phyloP scores from a whole-genome alignment of 2,888 invertebrate species.

The Diachrysia chrysitis region DNA sequence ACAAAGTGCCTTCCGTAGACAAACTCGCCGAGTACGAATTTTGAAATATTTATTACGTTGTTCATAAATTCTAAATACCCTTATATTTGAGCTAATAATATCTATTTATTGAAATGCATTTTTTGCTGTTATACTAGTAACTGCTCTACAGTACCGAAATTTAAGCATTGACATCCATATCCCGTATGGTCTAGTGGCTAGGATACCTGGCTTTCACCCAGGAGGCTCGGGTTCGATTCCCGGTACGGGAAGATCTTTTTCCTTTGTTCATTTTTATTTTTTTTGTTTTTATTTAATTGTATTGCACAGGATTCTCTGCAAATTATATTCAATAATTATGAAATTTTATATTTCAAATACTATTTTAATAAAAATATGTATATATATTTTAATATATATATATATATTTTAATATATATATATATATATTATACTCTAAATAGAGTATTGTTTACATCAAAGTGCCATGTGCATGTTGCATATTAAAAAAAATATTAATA shows the following conservation, averaged over 20 bases:
- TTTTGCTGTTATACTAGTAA: background rate
- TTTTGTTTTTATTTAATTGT: background rate
- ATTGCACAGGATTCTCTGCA: background rate
- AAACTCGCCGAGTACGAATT: constrained; percentile 77
- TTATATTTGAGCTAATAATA: background rate
- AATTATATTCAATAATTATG: background rate
- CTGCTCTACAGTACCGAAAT: background rate
- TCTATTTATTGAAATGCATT: background rate
- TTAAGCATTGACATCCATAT: constrained; percentile 44
- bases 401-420: too few species aligned
- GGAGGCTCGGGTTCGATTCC: constrained; percentile 93
- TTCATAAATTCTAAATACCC: background rate
- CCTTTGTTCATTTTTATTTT: background rate
- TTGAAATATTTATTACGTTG: background rate
- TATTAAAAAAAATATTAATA: too few species aligned
- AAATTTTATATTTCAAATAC: too few species aligned
- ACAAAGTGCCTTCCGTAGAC: constrained; percentile 78
- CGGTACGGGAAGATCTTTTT: constrained; percentile 89
- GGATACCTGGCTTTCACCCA: constrained; percentile 93
- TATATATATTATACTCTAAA: too few species aligned
- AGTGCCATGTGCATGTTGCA: too few species aligned
- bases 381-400: too few species aligned
- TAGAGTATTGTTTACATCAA: too few species aligned
- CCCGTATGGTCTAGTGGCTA: constrained; percentile 92
- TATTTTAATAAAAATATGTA: too few species aligned